Evolutionary conservation across 2,797 vertebrate genomes (phyloP).

Genomic region (Molossus molossus): DNA sequence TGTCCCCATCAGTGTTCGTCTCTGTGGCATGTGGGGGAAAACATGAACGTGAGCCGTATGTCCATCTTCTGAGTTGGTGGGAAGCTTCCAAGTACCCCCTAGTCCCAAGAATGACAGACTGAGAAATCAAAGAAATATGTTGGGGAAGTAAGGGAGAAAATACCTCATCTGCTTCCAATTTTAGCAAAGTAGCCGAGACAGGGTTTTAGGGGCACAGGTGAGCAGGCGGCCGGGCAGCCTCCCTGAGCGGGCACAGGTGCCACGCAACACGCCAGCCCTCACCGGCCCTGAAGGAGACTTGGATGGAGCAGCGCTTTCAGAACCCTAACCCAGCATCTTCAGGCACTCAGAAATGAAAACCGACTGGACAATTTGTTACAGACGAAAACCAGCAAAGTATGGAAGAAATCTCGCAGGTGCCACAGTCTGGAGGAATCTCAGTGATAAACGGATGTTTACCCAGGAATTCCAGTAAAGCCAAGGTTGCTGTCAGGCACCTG

Average conservation of each 20-base stretch:
- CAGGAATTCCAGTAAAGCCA: background rate
- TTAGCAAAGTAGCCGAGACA: background rate
- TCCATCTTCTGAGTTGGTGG: background rate
- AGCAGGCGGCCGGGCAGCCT: background rate
- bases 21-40: background rate
- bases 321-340: background rate
- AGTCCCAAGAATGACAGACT: conserved; percentile 25
- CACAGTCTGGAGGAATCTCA: background rate
- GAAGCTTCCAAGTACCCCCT: background rate
- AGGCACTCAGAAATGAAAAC: conserved; percentile 3
- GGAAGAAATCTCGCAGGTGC: background rate
- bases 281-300: background rate
- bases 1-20: background rate
- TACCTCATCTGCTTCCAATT: background rate
- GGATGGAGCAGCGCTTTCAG: background rate
- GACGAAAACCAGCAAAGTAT: background rate
- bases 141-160: background rate
- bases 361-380: background rate
- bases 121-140: conserved; percentile 34
- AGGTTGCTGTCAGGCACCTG: background rate
- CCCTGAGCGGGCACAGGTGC: fast-evolving
- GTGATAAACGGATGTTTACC: background rate
- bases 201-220: background rate
- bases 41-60: background rate
- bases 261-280: fast-evolving